Conservation (phyloP, 2,797 vertebrate species). For the Urocyon cinereoargenteus region DNA sequence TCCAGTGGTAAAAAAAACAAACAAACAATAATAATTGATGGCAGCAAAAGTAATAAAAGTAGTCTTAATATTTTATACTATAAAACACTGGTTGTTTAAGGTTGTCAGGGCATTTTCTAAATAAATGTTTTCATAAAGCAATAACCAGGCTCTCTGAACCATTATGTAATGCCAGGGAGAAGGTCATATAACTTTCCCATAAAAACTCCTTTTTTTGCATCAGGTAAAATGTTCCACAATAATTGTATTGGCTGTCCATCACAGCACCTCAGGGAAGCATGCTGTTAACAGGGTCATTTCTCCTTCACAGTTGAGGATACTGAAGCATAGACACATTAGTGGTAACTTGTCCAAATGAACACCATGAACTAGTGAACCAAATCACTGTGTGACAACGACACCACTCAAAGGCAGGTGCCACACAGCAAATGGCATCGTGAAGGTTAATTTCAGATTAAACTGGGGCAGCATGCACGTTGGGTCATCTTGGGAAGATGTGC, state of each 20-base stretch:
- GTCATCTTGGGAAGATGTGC: conserved; percentile 67
- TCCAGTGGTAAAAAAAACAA: background rate
- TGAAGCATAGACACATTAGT: conserved; percentile 70
- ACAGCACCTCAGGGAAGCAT: conserved; percentile 59
- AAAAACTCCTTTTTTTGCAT: conserved; percentile 71
- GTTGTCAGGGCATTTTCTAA: conserved; percentile 62
- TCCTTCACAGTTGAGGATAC: conserved; percentile 69
- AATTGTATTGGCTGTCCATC: conserved; percentile 75
- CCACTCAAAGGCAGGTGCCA: conserved; percentile 60
- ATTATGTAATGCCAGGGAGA: conserved; percentile 56
- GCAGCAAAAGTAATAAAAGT: conserved; percentile 66
- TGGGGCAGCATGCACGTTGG: conserved; percentile 52
- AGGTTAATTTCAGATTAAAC: conserved; percentile 79
- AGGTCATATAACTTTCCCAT: conserved; percentile 63
- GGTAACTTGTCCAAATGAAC: conserved; percentile 79
- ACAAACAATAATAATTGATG: conserved; percentile 40
- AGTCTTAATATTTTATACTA: conserved; percentile 57
- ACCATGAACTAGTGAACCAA: conserved; percentile 74
- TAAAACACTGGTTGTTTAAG: conserved; percentile 62
- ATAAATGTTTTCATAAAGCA: conserved; percentile 75
- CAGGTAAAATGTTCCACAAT: conserved; percentile 69
- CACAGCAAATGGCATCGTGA: conserved; percentile 68
- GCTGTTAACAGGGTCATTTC: conserved; percentile 74
- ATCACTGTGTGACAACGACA: conserved; percentile 68
- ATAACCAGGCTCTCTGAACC: conserved; percentile 53